These are phyloP conservation scores for Crenuchus spilurus DNA, from an alignment of 2,797 vertebrate genomes.

Conservation along the genomic window DNA sequence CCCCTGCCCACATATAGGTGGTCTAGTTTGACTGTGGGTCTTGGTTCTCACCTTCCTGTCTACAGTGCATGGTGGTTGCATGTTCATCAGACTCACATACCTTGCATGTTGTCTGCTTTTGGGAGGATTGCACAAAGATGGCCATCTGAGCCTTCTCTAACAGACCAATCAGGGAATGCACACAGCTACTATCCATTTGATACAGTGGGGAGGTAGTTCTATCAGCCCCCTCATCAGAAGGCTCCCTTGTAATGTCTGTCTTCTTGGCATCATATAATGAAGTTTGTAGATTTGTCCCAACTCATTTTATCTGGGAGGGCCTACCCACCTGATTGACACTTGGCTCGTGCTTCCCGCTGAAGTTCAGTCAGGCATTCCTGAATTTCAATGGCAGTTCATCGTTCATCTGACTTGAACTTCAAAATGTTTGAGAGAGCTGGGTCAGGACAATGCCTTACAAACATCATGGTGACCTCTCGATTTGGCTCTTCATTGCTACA, in stretches of 20 bases:
- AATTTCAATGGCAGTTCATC: constrained; percentile 32
- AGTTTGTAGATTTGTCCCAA: no score
- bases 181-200: not conserved
- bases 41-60: not conserved
- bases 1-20: constrained; percentile 22
- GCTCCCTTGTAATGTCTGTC: no score
- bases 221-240: no score
- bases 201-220: no score
- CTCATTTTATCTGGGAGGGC: not conserved
- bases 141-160: constrained; percentile 33
- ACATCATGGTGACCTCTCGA: constrained; percentile 41
- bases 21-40: constrained; percentile 45
- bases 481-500: not conserved
- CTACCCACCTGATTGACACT: not conserved
- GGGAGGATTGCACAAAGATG: not conserved
- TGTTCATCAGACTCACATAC: not conserved
- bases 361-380: constrained; percentile 20
- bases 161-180: constrained; percentile 19
- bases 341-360: constrained; percentile 11
- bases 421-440: not conserved
- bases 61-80: not conserved
- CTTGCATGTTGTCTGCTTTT: not conserved
- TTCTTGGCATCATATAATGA: no score
- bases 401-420: constrained; percentile 37
- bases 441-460: constrained; percentile 46